Evolutionary conservation across 2,888 invertebrate species (phyloP).

Genomic region (Agriotes lineatus): DNA sequence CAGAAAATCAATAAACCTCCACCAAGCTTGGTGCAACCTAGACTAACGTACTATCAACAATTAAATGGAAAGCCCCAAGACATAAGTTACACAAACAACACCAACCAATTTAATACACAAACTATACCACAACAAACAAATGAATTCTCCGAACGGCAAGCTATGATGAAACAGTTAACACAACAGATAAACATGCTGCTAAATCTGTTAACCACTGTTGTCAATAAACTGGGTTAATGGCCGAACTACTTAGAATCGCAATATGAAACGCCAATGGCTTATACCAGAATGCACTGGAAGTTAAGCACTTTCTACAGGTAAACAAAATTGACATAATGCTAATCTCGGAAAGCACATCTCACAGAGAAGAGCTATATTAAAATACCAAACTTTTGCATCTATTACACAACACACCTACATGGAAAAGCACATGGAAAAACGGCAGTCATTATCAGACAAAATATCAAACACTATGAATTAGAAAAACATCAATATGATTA

Average conservation of each 20-base stretch:
- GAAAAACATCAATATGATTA: constrained; percentile 10
- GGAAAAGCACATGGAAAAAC: constrained; percentile 1
- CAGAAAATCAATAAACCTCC: too few species aligned
- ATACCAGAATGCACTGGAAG: constrained; percentile 1
- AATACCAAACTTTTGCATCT: constrained; percentile 6
- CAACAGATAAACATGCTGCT: background rate
- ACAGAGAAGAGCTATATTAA: background rate
- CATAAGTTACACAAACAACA: too few species aligned
- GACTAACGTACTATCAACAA: background rate
- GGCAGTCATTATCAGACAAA: background rate
- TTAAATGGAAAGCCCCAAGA: too few species aligned
- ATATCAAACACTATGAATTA: background rate
- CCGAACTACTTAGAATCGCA: constrained; percentile 1
- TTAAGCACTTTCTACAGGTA: background rate
- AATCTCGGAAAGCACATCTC: background rate
- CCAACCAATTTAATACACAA: background rate
- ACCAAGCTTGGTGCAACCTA: background rate
- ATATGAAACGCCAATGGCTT: constrained; percentile 12
- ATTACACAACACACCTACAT: background rate
- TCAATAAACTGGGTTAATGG: constrained; percentile 1
- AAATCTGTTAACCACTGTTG: background rate
- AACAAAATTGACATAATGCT: constrained; percentile 11
- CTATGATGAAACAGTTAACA: too few species aligned
- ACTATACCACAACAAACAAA: background rate
- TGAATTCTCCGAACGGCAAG: background rate